phyloP scores from a whole-genome alignment of 1,140 invertebrate species.

The Microvelia longipes region DNA sequence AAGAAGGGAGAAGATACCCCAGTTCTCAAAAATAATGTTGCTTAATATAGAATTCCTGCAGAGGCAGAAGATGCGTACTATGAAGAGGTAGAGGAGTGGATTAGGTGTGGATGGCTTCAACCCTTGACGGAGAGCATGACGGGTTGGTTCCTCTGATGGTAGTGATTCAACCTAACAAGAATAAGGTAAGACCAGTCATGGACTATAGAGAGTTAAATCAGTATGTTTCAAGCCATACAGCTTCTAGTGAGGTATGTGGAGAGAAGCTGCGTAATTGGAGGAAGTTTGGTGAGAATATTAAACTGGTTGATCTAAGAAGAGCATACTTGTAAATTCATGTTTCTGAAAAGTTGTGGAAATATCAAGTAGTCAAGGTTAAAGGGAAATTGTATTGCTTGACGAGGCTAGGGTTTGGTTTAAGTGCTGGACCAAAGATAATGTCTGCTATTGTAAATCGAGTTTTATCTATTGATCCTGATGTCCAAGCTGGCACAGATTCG shows the following conservation, averaged over 20 bases:
- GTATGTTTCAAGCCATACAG: not conserved
- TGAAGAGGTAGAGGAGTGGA: not conserved
- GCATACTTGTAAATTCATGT: not conserved
- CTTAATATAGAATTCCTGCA: not conserved
- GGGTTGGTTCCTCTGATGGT: not conserved
- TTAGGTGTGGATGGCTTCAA: not conserved
- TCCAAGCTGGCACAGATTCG: not conserved
- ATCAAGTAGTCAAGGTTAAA: conserved; percentile 7
- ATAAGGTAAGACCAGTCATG: conserved; percentile 2
- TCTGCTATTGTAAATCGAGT: not conserved
- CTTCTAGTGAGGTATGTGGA: not conserved
- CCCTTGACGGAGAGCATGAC: not conserved
- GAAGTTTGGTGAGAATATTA: not conserved
- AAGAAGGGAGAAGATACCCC: not conserved
- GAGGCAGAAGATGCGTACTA: not conserved
- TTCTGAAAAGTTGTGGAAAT: not conserved
- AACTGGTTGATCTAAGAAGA: not conserved
- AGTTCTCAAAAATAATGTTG: not conserved
- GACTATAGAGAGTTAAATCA: not conserved
- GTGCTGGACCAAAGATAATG: conserved; percentile 6
- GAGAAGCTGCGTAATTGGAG: not conserved
- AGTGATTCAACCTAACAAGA: not conserved
- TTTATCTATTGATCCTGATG: not conserved
- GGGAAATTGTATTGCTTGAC: conserved; percentile 5
- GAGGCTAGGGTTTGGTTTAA: conserved; percentile 7